These are phyloP conservation scores for Sesia bembeciformis DNA, from an alignment of 2,888 invertebrate species.

Conservation along the genomic window DNA sequence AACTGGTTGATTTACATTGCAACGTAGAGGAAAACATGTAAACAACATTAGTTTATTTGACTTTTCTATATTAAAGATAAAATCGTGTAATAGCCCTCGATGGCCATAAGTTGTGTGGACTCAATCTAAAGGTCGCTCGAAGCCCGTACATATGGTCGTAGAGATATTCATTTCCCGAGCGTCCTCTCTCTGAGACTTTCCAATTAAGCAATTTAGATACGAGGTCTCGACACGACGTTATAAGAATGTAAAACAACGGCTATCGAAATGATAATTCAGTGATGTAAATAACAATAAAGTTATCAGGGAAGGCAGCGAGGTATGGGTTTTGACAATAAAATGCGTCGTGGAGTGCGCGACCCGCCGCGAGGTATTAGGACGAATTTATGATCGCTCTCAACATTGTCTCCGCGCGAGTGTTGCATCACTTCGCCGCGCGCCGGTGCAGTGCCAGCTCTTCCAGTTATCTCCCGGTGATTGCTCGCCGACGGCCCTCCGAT, in stretches of 20 bases:
- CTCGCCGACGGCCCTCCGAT: conserved; percentile 1
- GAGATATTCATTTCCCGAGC: conserved; percentile 30
- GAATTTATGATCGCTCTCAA: conserved; percentile 50
- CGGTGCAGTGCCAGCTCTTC: background rate
- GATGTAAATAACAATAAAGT: conserved; percentile 73
- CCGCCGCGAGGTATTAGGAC: conserved; percentile 46
- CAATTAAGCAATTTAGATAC: conserved; percentile 75
- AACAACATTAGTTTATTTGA: conserved; percentile 39
- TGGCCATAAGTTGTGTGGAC: conserved; percentile 30
- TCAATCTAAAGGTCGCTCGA: conserved; percentile 50
- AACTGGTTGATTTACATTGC: conserved; percentile 32
- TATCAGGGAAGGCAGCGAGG: conserved; percentile 56
- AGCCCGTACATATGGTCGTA: conserved; percentile 43
- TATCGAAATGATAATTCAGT: conserved; percentile 65
- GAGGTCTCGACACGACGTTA: conserved; percentile 49
- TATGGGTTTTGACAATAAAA: conserved; percentile 72
- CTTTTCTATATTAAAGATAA: conserved; percentile 40
- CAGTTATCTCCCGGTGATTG: conserved; percentile 9
- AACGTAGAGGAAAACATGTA: conserved; percentile 35
- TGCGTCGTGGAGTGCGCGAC: conserved; percentile 45
- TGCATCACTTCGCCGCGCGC: conserved; percentile 8
- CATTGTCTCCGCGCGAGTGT: conserved; percentile 15
- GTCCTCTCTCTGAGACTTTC: conserved; percentile 55
- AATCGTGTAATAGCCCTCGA: conserved; percentile 35
- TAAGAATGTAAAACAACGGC: conserved; percentile 67